phyloP scores from a whole-genome alignment of 1,140 invertebrate genomes.

The Odontomachus brunneus region DNA sequence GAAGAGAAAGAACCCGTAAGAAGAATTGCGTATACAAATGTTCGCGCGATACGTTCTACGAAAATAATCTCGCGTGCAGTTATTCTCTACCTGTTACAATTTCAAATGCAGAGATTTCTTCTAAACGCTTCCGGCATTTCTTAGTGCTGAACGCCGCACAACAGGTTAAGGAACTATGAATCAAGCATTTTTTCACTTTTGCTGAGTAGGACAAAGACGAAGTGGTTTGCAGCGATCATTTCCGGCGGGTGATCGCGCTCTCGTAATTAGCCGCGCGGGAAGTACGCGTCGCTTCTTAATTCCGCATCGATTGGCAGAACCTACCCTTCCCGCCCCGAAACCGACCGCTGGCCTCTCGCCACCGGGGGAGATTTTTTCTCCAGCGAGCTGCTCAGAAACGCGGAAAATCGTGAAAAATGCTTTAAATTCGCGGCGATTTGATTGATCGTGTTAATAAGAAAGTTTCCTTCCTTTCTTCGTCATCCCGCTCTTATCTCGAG shows the following conservation, averaged over 20 bases:
- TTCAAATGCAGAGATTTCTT: no score
- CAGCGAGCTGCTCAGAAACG: slow-evolving; percentile 69
- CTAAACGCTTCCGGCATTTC: no score
- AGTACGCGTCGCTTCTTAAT: slow-evolving; percentile 75
- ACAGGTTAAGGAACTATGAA: background rate
- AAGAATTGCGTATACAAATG: no score
- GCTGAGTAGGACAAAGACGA: slow-evolving; percentile 31
- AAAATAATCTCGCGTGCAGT: no score
- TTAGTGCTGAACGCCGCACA: no score
- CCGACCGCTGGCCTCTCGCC: slow-evolving; percentile 30
- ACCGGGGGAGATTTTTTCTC: slow-evolving; percentile 47
- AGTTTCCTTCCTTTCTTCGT: slow-evolving; percentile 72
- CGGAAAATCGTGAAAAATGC: slow-evolving; percentile 77
- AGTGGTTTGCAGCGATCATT: slow-evolving; percentile 61
- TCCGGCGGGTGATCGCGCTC: slow-evolving; percentile 69
- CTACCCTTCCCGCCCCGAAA: slow-evolving; percentile 35
- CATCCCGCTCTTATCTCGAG: slow-evolving; percentile 53
- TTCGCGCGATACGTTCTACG: no score
- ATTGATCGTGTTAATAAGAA: slow-evolving; percentile 81
- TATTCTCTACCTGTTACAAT: no score
- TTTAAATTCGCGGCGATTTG: slow-evolving; percentile 77
- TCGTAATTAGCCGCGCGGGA: slow-evolving; percentile 72
- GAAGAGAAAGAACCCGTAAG: no score
- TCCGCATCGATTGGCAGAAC: slow-evolving; percentile 75
- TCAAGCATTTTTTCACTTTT: slow-evolving; percentile 28